Percentiles rank a stretch among this genome's conserved stretches.
phyloP scores from a whole-genome alignment of 2,113 vertebrate species.

The Anoura caudifer region DNA sequence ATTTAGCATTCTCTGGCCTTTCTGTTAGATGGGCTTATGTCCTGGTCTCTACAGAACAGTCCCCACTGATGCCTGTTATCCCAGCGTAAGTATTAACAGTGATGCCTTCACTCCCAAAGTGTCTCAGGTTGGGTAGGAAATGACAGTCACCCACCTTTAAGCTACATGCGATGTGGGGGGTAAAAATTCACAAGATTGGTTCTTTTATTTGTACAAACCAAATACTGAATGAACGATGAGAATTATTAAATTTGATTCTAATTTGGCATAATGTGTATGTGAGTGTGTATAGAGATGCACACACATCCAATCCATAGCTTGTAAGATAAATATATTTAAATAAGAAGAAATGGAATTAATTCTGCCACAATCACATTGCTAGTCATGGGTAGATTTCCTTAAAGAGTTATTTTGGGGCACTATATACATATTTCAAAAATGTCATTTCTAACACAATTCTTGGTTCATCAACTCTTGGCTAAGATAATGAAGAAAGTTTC shows the following conservation, averaged over 20 bases:
- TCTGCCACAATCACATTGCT: not conserved
- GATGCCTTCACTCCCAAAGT: not conserved
- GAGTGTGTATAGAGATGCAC: not conserved
- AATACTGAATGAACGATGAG: not conserved
- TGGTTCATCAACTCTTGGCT: not conserved
- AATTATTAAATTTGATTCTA: not conserved
- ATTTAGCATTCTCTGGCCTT: not conserved
- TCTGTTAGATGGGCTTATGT: not conserved
- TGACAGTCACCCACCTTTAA: not conserved
- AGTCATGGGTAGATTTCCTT: not conserved
- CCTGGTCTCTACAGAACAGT: not conserved
- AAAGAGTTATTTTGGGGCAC: not conserved
- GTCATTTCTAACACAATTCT: not conserved
- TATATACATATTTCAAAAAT: not conserved
- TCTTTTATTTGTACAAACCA: slow-evolving; percentile 2
- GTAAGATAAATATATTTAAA: not conserved
- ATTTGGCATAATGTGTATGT: not conserved
- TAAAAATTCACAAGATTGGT: not conserved
- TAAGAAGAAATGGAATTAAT: not conserved
- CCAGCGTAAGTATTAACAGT: not conserved
- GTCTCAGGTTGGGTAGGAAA: not conserved
- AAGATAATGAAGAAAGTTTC: not conserved
- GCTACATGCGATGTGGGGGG: not conserved
- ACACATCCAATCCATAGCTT: not conserved
- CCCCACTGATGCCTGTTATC: not conserved